Conservation (phyloP, 1,140 invertebrate species). For the Caenorhabditis latens region DNA sequence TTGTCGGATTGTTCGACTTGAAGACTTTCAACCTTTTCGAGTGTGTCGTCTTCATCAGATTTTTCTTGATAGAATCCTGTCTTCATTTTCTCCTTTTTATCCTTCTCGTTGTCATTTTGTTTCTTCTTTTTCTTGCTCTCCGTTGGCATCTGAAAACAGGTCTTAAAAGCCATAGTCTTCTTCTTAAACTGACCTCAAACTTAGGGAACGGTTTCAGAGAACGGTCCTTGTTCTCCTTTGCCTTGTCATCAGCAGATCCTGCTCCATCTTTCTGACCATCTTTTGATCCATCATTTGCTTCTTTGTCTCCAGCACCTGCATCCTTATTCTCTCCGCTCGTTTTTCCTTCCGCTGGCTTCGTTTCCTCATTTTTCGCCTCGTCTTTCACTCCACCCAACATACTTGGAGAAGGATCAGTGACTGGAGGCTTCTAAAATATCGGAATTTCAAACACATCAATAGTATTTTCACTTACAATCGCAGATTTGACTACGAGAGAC, state of each 20-base stretch:
- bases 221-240: background rate
- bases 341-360: background rate
- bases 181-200: background rate
- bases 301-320: background rate
- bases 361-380: background rate
- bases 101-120: slow-evolving; percentile 44
- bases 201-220: slow-evolving; percentile 28
- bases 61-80: slow-evolving; percentile 56
- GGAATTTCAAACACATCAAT: background rate
- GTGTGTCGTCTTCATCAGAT: slow-evolving; percentile 62
- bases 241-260: background rate
- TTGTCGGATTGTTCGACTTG: slow-evolving; percentile 39
- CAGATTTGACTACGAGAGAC: background rate
- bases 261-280: background rate
- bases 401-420: slow-evolving; percentile 16
- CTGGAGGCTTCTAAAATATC: slow-evolving; percentile 8
- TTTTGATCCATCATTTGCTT: background rate
- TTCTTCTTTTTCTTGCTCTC: slow-evolving; percentile 51
- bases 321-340: slow-evolving; percentile 2
- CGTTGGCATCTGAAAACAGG: slow-evolving; percentile 30
- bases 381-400: background rate
- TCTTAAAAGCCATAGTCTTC: background rate
- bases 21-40: slow-evolving; percentile 53
- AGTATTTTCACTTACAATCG: background rate
- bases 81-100: slow-evolving; percentile 61